Conservation (phyloP, 2,888 invertebrate genomes). For the Hymenopus coronatus region DNA sequence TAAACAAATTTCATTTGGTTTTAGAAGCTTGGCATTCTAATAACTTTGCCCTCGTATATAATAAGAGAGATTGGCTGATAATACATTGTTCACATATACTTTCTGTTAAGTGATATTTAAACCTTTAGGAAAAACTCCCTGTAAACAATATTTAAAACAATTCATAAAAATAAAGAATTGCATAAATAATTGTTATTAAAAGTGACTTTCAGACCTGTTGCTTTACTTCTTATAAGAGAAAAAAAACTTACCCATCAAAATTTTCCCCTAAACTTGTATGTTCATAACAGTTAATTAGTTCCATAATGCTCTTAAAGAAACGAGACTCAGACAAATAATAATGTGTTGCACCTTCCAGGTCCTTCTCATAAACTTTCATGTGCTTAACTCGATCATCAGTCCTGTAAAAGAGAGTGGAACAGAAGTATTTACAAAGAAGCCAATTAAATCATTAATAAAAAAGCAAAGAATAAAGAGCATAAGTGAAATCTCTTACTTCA, state of each 20-base stretch:
- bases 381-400: constrained; percentile 88
- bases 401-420: constrained; percentile 49
- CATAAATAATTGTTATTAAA: no score
- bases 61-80: no score
- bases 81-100: no score
- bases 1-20: no score
- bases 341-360: constrained; percentile 63
- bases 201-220: no score
- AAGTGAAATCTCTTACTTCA: constrained; percentile 62
- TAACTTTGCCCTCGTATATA: no score
- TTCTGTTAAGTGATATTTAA: no score
- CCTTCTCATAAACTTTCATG: constrained; percentile 82
- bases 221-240: not conserved
- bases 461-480: constrained; percentile 14
- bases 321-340: constrained; percentile 87
- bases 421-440: not conserved
- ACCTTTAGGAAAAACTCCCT: no score
- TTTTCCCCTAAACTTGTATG: constrained; percentile 87
- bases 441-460: not conserved
- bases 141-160: no score
- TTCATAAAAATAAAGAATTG: no score
- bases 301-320: constrained; percentile 88
- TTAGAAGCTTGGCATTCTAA: no score
- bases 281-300: constrained; percentile 91
- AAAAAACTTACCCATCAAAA: constrained; percentile 70